Base-by-base conservation (phyloP, 2,797 vertebrate genomes). In the Fistularia tabacaria region DNA sequence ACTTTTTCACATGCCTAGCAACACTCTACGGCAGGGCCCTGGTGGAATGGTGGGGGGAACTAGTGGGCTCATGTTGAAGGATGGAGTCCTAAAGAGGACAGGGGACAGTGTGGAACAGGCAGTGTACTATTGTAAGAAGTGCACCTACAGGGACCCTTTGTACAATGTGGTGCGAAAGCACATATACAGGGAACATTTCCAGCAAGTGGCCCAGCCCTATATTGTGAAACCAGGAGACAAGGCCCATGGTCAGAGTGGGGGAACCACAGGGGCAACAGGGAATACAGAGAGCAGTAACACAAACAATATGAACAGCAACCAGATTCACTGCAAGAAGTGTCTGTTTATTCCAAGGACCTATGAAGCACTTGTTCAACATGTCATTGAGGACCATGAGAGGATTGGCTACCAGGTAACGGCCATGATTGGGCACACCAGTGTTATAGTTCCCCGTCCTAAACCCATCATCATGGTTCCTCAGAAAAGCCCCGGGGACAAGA, bases 121-220 rank as follows among this genome's bases (percentile, higher is more conserved):
- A n/a, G 96, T 99, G 84, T 99, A 99, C 92, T 99, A 98, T 90
- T 99, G 97, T 87, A 99, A 98, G 91, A 99, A 99, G 91, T 99
- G 97, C 93, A 99, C 97, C 89, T 98, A 98, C 89, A 92, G 96
- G 83, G 97, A 98, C 89, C 97, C 97, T 79, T 90, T 98, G 53
- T 98, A 98, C 74, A 97, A 98, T 83, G 95, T 98, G 60, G 97
- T 98, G 87, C 93, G 96, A 76, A 99, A 98, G 91, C 97, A 99
- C 92, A 99, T 99, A 89, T 98, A 98, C 91, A 91, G 96, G 89
- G 97, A 98, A 95, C 97, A 99, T 90, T 99, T 99, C 89, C 95
- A 97, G 80, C 97, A 98, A 7, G 95, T 98, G 77, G 97, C 97
- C 46, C 92, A 94, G 82, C 95, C 97, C 54, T 98, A 98, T 47